Conservation (phyloP, 2,888 invertebrate genomes). For the Melanchra persicariae region DNA sequence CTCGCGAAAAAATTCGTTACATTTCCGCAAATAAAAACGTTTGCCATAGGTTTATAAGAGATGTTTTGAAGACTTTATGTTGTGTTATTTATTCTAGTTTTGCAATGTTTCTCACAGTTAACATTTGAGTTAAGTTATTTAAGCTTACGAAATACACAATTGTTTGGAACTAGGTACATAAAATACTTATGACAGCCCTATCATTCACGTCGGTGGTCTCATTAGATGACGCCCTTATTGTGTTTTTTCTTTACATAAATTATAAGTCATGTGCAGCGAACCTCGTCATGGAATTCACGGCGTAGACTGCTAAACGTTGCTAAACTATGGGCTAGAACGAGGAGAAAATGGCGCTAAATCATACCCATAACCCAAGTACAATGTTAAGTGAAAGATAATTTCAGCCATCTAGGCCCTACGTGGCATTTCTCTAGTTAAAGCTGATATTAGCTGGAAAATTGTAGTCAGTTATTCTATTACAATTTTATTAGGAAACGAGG, state of each 20-base stretch:
- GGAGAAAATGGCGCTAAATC: conserved; percentile 68
- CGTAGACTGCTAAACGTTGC: conserved; percentile 72
- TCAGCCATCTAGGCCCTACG: conserved; percentile 54
- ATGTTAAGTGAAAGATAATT: conserved; percentile 67
- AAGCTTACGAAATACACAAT: background rate
- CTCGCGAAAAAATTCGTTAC: conserved; percentile 18
- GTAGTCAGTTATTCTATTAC: conserved; percentile 54
- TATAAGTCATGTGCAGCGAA: conserved; percentile 74
- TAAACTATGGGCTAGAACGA: conserved; percentile 76
- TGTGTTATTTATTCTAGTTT: background rate
- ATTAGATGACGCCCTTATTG: conserved; percentile 80
- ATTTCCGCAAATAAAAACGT: conserved; percentile 23
- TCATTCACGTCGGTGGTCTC: conserved; percentile 81
- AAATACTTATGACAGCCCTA: conserved; percentile 67
- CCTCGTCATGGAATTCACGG: conserved; percentile 66
- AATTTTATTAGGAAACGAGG: conserved; percentile 57
- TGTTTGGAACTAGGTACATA: background rate
- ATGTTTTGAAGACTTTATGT: background rate
- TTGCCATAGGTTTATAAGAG: conserved; percentile 11
- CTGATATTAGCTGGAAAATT: conserved; percentile 55
- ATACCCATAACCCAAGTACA: conserved; percentile 46
- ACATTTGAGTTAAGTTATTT: background rate
- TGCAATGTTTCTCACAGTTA: background rate
- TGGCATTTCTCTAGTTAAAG: conserved; percentile 47
- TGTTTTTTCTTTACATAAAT: conserved; percentile 78